A percentile compares a stretch with the other conserved stretches of the same genome.
phyloP scores from a whole-genome alignment of 2,113 vertebrate species.

The Pteropus alecto region DNA sequence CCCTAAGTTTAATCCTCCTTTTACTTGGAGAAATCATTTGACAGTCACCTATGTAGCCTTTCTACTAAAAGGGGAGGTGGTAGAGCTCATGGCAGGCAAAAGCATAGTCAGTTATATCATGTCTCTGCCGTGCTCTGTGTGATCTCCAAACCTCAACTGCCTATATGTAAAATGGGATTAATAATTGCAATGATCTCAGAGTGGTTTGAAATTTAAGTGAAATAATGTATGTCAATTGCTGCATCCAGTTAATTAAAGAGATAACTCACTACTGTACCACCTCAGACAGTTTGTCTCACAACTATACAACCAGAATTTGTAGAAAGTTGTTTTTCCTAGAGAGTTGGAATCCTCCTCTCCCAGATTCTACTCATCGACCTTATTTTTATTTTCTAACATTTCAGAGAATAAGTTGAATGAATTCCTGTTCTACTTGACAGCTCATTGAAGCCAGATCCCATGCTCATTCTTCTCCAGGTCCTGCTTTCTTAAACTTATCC shows the following conservation, averaged over 20 bases:
- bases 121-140: neutral
- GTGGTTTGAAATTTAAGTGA: neutral
- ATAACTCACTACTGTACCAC: neutral
- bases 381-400: neutral
- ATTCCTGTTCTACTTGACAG: neutral
- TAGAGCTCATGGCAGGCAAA: neutral
- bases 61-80: neutral
- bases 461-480: neutral
- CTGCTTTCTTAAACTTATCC: neutral
- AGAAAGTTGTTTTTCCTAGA: neutral
- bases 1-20: neutral
- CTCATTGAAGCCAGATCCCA: neutral
- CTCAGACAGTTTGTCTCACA: neutral
- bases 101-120: neutral
- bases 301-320: neutral
- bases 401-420: neutral
- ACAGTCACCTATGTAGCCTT: neutral
- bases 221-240: neutral
- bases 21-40: neutral
- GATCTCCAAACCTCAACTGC: neutral
- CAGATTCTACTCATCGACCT: neutral
- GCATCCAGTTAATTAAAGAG: neutral
- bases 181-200: neutral
- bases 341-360: neutral
- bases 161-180: neutral